Conservation (phyloP, 2,888 invertebrate genomes). For the Metellina segmentata region DNA sequence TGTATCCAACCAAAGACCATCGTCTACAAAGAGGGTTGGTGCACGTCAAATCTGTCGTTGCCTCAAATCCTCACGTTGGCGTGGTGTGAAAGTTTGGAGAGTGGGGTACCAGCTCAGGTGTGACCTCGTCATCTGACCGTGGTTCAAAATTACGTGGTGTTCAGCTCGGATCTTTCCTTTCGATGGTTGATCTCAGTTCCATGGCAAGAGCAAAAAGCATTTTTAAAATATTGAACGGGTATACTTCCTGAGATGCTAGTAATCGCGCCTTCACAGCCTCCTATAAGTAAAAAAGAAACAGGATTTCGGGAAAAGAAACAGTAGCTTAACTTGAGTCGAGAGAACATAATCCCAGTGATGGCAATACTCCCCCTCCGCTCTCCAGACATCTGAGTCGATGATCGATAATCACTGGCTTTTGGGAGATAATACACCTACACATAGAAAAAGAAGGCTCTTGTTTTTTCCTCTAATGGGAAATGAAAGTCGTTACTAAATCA, state of each 20-base stretch:
- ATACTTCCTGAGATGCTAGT: not conserved
- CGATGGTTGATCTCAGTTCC: no score
- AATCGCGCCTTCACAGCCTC: not conserved
- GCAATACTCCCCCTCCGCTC: constrained; percentile 1
- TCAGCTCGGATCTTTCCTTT: no score
- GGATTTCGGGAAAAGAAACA: not conserved
- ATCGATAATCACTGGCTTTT: constrained; percentile 56
- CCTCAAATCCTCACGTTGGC: no score
- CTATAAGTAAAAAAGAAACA: not conserved
- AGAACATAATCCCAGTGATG: constrained; percentile 4
- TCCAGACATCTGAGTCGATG: constrained; percentile 35
- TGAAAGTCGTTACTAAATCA: constrained; percentile 9
- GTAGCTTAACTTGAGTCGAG: not conserved
- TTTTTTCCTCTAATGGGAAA: constrained; percentile 22
- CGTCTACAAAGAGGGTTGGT: no score
- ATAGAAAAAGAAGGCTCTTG: not conserved
- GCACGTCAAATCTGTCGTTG: no score
- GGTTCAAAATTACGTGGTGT: no score
- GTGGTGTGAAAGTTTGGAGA: no score
- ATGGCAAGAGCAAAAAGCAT: no score
- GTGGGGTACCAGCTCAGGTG: no score
- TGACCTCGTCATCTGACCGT: no score
- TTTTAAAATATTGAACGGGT: not conserved
- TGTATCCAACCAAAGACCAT: no score
- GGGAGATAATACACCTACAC: constrained; percentile 27